A percentile compares a stretch with the other conserved stretches of the same genome.
Conservation (phyloP, 2,113 vertebrate species). For the Orycteropus afer region DNA sequence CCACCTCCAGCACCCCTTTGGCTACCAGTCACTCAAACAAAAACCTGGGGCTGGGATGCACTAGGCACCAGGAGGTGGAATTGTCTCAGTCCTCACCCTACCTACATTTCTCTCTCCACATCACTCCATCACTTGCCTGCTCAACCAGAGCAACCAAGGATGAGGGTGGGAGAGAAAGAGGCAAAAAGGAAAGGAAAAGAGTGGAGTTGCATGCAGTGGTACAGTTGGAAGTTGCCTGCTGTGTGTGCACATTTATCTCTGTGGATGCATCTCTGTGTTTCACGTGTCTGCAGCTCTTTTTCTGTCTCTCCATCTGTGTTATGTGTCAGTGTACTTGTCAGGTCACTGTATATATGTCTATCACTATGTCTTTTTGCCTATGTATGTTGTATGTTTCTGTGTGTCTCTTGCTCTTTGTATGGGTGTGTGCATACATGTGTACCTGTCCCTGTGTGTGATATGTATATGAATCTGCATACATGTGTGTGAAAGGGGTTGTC, state of each 20-base stretch:
- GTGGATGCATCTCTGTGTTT: neutral
- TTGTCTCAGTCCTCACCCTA: neutral
- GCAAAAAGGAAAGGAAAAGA: neutral
- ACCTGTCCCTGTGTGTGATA: neutral
- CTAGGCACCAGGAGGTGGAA: too few relatives aligned
- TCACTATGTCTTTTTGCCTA: neutral
- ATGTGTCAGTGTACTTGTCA: neutral
- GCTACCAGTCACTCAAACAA: neutral
- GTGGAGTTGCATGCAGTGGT: rapidly evolving
- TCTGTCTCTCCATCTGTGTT: neutral
- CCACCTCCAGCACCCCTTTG: neutral
- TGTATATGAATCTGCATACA: neutral
- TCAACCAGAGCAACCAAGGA: neutral
- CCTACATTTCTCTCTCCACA: neutral
- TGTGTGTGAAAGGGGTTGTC: neutral
- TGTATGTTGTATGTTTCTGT: neutral
- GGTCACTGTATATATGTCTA: neutral
- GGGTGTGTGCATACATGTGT: too few relatives aligned
- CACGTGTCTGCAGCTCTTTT: neutral
- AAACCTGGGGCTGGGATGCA: neutral
- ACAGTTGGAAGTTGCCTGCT: neutral
- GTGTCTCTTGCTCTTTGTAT: neutral
- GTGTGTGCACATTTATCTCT: rapidly evolving
- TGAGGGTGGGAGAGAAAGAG: neutral
- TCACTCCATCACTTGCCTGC: rapidly evolving